Base-by-base conservation (phyloP, 92 coral and sea anemone genomes). In the Muricea muricata region DNA sequence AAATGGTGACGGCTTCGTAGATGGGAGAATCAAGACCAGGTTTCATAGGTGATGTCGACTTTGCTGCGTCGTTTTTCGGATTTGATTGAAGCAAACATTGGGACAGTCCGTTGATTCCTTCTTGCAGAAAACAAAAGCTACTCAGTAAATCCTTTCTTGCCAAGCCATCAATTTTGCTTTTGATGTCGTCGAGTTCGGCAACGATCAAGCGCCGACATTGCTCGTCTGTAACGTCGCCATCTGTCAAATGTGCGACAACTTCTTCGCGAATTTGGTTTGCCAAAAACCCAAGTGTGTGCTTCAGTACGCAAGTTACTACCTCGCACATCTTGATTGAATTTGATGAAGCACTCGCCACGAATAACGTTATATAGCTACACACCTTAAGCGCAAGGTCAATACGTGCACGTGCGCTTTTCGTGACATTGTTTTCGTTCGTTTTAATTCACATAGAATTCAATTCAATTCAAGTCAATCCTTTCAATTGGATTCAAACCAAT, bases 81-180 rank as follows among this genome's bases (percentile, higher is more conserved):
- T 52, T 17, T 3, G 18, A 52, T 18, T 52, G 60, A 18, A 18
- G 23, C 20, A 52, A 25, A 0, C 24, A 6, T 25, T 9, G 60
- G 7, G 18, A 52, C 4, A 52, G 60, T 18, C 6, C 60, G 20
- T 10, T 52, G 60, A 52, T 1, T 52, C 60, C 60, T 52, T 52
- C 60, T 52, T 52, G 60, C 4, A 52, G 60, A 52, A 52, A 52
- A 52, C 23, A 20, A 52, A 52, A 18, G 60, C 60, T 52, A 20
- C 60, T 52, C 60, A 52, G 24, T 52, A 52, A 52, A 52, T 52
- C 60, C 60, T 52, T 52, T 52, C 60, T 52, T 18, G 60, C 60
- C 21, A 52, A 52, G 4, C 60, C 60, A 52, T 52, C 60, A 15
- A 52, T 4, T 25, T 52, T 52, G 4, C 21, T 52, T 20, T 52